Evolutionary conservation across 2,888 invertebrate species (phyloP).

Genomic region (Zele albiditarsus): DNA sequence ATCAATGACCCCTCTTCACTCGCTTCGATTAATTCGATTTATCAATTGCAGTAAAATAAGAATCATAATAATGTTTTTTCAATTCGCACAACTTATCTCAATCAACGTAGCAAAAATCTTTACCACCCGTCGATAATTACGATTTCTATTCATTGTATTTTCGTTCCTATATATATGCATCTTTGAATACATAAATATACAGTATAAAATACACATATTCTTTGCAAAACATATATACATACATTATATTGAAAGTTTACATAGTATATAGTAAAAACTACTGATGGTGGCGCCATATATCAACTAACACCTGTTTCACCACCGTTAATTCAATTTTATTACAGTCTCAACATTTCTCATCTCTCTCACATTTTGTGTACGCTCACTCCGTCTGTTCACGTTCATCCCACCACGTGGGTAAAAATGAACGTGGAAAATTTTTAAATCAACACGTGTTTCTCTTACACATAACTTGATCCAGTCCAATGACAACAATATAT

Average conservation of each 20-base stretch:
- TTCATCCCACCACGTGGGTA: background rate
- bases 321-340: background rate
- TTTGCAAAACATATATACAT: background rate
- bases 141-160: background rate
- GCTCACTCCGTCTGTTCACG: background rate
- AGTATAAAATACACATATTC: background rate
- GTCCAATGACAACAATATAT: background rate
- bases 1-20: too few species aligned
- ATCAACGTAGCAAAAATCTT: background rate
- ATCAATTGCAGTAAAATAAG: too few species aligned
- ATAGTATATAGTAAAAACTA: background rate
- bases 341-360: background rate
- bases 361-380: background rate
- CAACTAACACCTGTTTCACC: conserved; percentile 4
- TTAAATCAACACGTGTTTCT: background rate
- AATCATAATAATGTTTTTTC: too few species aligned
- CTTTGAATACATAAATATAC: background rate
- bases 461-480: background rate
- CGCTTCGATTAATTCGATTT: too few species aligned
- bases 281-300: conserved; percentile 9
- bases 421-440: background rate
- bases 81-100: background rate
- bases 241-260: background rate
- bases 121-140: background rate
- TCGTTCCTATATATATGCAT: background rate